These are phyloP conservation scores for Etia nguti DNA, from an alignment of 2,113 vertebrate species.

Conservation along the genomic window DNA sequence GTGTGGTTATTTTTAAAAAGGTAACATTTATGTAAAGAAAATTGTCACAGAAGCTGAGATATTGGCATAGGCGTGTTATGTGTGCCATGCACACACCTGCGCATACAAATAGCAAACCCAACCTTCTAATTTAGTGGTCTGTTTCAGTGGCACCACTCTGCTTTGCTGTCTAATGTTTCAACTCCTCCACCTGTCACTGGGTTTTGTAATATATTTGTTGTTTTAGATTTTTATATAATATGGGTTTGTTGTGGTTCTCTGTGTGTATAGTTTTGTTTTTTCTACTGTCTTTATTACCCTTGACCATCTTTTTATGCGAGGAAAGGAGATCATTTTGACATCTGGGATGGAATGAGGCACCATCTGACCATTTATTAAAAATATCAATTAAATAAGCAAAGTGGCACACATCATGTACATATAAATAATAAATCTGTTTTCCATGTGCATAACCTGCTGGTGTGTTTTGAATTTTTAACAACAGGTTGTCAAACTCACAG, in stretches of 20 bases:
- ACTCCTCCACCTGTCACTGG: background rate
- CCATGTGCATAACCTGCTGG: background rate
- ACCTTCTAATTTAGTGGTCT: background rate
- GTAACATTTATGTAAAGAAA: background rate
- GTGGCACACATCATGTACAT: background rate
- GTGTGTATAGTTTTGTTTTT: background rate
- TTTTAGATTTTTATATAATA: background rate
- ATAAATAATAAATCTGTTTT: background rate
- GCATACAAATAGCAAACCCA: background rate
- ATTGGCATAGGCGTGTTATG: background rate
- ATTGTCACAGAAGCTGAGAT: background rate
- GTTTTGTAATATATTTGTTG: background rate
- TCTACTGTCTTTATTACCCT: background rate
- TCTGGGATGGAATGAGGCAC: too few species aligned
- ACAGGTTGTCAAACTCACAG: background rate
- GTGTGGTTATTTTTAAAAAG: background rate
- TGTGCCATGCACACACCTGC: background rate
- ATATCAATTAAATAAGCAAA: background rate
- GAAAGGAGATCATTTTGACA: rapidly evolving
- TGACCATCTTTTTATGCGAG: rapidly evolving
- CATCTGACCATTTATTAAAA: background rate
- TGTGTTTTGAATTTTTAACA: background rate
- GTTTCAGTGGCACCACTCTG: background rate
- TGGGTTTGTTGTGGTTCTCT: background rate
- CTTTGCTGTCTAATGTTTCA: background rate